A percentile compares a stretch with the other conserved stretches of the same genome.
Evolutionary conservation across 2,113 vertebrate genomes (phyloP).

Genomic region (Cettia cetti): DNA sequence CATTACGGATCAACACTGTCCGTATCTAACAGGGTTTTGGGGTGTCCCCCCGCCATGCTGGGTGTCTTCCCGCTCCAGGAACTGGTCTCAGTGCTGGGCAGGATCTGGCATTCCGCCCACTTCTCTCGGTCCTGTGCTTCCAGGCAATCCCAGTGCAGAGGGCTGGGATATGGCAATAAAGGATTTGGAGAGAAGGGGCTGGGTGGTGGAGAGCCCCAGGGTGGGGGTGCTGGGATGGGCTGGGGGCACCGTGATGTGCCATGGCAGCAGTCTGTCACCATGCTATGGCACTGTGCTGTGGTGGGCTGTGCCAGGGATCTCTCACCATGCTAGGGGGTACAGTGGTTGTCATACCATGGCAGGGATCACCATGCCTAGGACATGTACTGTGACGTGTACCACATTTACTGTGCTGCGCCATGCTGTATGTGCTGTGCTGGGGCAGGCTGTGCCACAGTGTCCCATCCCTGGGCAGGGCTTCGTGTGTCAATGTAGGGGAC

Average conservation of each 20-base stretch:
- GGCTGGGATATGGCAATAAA: conserved; percentile 43
- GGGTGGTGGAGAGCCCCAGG: neutral
- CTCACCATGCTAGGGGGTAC: neutral
- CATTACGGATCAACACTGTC: conserved; percentile 92
- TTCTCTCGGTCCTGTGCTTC: neutral
- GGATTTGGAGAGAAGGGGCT: conserved; percentile 24
- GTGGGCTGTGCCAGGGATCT: neutral
- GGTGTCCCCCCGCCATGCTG: accelerated
- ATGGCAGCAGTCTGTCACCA: neutral
- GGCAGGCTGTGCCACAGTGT: neutral
- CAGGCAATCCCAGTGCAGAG: neutral
- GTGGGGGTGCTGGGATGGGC: neutral
- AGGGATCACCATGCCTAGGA: accelerated
- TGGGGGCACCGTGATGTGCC: neutral
- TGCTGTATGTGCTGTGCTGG: neutral
- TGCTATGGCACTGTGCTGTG: neutral
- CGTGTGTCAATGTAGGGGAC: accelerated
- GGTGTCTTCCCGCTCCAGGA: neutral
- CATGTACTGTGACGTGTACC: neutral
- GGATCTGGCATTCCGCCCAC: neutral
- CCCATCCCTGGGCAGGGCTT: neutral
- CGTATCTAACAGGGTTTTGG: conserved; percentile 76
- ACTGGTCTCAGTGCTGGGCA: neutral
- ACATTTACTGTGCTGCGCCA: neutral
- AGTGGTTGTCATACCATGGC: accelerated